These are phyloP conservation scores for Xanthorhoe designata DNA, from an alignment of 2,888 invertebrate genomes.

Conservation along the genomic window DNA sequence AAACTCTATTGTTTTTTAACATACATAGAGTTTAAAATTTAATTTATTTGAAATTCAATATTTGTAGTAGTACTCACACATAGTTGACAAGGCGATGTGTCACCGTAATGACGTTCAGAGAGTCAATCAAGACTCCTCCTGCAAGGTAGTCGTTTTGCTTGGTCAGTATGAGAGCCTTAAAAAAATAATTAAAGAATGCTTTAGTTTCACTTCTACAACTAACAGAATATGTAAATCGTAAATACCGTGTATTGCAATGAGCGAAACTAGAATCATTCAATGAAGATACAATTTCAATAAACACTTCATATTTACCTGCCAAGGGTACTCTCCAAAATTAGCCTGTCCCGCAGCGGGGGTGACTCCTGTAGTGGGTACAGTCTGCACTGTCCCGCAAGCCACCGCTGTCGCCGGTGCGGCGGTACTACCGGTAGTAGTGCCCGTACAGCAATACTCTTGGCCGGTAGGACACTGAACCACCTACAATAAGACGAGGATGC, in stretches of 20 bases:
- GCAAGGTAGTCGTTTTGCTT: conserved; percentile 88
- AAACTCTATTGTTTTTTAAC: too few relatives aligned
- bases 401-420: conserved; percentile 44
- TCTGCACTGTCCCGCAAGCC: conserved; percentile 77
- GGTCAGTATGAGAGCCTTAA: conserved; percentile 84
- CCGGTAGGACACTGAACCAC: conserved; percentile 67
- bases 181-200: background rate
- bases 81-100: conserved; percentile 88
- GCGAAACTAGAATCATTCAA: too few relatives aligned
- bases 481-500: conserved; percentile 36
- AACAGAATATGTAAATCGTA: too few relatives aligned
- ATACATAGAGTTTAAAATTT: too few relatives aligned
- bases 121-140: conserved; percentile 89
- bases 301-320: conserved; percentile 83
- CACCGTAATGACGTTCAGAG: conserved; percentile 89
- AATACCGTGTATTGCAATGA: too few relatives aligned
- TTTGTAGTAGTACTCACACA: conserved; percentile 74
- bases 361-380: conserved; percentile 64
- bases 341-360: conserved; percentile 83
- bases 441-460: conserved; percentile 75
- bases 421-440: conserved; percentile 37
- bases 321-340: conserved; percentile 89
- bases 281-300: too few relatives aligned
- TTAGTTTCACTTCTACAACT: too few relatives aligned
- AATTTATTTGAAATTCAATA: too few relatives aligned